Percentiles rank a stretch among this genome's conserved stretches.
phyloP scores from a whole-genome alignment of 2,888 invertebrate species.

The Holacanthella duospinosa region DNA sequence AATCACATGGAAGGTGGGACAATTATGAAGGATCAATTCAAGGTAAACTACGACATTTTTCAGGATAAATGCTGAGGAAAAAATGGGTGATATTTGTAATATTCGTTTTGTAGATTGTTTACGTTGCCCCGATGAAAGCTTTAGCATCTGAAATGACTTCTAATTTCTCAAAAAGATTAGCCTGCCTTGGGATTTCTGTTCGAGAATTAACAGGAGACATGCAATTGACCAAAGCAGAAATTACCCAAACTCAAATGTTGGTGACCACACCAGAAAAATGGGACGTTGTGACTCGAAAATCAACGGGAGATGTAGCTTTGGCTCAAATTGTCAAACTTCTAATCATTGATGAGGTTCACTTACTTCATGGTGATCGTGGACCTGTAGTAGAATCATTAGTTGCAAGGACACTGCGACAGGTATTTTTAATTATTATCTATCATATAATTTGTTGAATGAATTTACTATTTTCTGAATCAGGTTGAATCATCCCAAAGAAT shows the following conservation, averaged over 20 bases:
- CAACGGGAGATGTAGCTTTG: conserved; percentile 75
- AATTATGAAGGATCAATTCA: conserved; percentile 82
- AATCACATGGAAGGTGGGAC: conserved; percentile 66
- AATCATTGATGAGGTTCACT: conserved; percentile 94
- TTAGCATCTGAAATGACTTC: conserved; percentile 96
- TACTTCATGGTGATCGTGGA: conserved; percentile 92
- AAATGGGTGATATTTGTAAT: too few relatives aligned
- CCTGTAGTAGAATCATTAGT: conserved; percentile 96
- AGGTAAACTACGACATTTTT: too few relatives aligned
- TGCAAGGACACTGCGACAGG: conserved; percentile 83
- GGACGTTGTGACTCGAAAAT: conserved; percentile 97
- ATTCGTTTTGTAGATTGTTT: conserved; percentile 62
- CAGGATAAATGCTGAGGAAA: too few relatives aligned
- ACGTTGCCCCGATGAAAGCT: conserved; percentile 99
- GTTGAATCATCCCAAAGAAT: conserved; percentile 83
- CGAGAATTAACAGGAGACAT: conserved; percentile 95
- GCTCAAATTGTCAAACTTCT: conserved; percentile 81
- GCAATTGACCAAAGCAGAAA: conserved; percentile 88
- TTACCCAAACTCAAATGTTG: conserved; percentile 91
- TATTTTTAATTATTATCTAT: conserved; percentile 35
- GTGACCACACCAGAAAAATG: conserved; percentile 98
- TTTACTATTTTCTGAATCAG: conserved; percentile 35
- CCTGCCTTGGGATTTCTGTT: conserved; percentile 68
- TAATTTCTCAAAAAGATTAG: conserved; percentile 75
- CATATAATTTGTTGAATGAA: neutral